Base-by-base conservation (phyloP, 2,888 invertebrate genomes). In the Pterostichus niger region DNA sequence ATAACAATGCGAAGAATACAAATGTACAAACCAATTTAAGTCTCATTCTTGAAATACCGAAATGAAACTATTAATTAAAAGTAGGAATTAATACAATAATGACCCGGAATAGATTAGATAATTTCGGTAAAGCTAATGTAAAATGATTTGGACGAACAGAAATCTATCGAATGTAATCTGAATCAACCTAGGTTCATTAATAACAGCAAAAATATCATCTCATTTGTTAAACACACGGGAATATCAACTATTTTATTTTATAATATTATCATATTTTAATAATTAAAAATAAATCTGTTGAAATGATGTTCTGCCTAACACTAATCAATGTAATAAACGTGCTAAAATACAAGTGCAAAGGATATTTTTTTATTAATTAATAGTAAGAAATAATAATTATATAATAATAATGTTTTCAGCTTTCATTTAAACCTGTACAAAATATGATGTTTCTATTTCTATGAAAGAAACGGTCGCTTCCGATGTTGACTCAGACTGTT, bases 401-500 rank as follows among this genome's bases (percentile, higher is more conserved):
- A 52, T 75, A 75, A 75, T 80, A 80, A 81, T 82, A 73, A 82
- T 82, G 71, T 82, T 82, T 79, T 77, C 68, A 71, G 82, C 64
- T 82, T 61, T 82, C 75, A 73, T 82, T 82, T 82, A 61, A 75
- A 82, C 82, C 82, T 82, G 82, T 82, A 82, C 82, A 82, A 82
- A 82, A 82, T 82, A 82, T 82, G 82, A 82, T 82, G 82, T 76
- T 76, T 64, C 64, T 61, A 77, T 77, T 54, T 56, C 56, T 77
- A 77, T 54, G 17, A 71, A 71, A 75, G 49, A 75, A 75, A 77
- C 77, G 56, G 56, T 77, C 77, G 77, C 56, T 54, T 54, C 76
- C 54, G 31, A 76, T 54, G 54, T 76, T 49, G 76, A 76, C 68
- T 71, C 68, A 71, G 68, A 71, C 68, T 44, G 15, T 24, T 24